These are phyloP conservation scores for Phalacrocorax brasilianus DNA, from an alignment of 2,113 vertebrate genomes.

Conservation along the genomic window DNA sequence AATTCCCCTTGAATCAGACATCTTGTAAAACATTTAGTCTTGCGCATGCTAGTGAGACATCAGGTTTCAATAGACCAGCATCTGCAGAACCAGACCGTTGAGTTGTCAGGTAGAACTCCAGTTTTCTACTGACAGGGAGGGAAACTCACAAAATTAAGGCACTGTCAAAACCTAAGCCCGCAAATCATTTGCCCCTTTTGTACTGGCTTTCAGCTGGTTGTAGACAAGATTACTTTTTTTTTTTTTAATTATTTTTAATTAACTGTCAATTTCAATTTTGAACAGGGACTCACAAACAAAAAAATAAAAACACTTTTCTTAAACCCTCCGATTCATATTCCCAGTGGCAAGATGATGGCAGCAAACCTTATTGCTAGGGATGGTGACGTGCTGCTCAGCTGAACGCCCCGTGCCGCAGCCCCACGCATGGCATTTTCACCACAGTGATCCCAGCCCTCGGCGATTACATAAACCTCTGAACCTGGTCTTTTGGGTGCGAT, in stretches of 20 bases:
- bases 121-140: not conserved
- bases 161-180: conserved; percentile 33
- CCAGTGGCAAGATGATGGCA: not conserved
- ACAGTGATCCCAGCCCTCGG: not conserved
- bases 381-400: not conserved
- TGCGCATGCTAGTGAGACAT: not conserved
- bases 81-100: not conserved
- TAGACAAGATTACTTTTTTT: not conserved
- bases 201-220: not conserved
- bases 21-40: not conserved
- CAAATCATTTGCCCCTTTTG: not conserved
- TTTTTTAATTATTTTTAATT: not conserved
- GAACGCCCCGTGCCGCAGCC: not conserved
- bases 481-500: not conserved
- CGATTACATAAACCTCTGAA: not conserved
- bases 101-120: not conserved
- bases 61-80: not conserved
- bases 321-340: not conserved
- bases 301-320: not conserved
- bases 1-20: not conserved
- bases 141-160: conserved; percentile 48
- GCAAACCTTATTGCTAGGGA: not conserved
- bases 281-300: not conserved
- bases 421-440: not conserved
- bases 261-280: not conserved